Percentiles rank a stretch among this genome's conserved stretches.
These are phyloP conservation scores for Crypturellus undulatus DNA, from an alignment of 2,113 vertebrate species.

Conservation along the genomic window DNA sequence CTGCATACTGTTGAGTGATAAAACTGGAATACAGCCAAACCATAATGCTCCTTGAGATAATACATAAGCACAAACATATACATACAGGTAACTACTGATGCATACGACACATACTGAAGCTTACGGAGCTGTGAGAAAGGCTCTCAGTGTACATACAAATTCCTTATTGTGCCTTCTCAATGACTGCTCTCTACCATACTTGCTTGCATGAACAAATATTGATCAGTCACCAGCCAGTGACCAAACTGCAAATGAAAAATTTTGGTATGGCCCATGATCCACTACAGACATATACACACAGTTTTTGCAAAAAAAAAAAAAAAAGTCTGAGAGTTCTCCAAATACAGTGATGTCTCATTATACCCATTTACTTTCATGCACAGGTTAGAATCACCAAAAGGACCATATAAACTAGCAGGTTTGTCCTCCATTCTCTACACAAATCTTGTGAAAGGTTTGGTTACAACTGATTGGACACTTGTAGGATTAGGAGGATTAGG, in stretches of 20 bases:
- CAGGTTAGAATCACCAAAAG: background rate
- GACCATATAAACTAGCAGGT: background rate
- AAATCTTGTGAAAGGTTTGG: background rate
- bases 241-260: background rate
- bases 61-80: background rate
- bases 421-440: background rate
- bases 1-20: background rate
- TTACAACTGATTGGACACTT: background rate
- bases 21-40: background rate
- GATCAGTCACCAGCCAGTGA: background rate
- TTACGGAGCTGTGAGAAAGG: background rate
- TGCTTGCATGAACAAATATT: background rate
- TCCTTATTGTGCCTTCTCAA: background rate
- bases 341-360: background rate
- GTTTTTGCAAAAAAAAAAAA: background rate
- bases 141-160: background rate
- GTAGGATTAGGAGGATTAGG: background rate
- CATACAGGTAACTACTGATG: background rate
- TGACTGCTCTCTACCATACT: background rate
- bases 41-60: background rate
- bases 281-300: background rate
- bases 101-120: background rate
- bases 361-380: background rate
- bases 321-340: background rate
- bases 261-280: background rate